Conservation (phyloP, 53 echinoderm and acorn worm genomes). For the Antedon mediterranea region DNA sequence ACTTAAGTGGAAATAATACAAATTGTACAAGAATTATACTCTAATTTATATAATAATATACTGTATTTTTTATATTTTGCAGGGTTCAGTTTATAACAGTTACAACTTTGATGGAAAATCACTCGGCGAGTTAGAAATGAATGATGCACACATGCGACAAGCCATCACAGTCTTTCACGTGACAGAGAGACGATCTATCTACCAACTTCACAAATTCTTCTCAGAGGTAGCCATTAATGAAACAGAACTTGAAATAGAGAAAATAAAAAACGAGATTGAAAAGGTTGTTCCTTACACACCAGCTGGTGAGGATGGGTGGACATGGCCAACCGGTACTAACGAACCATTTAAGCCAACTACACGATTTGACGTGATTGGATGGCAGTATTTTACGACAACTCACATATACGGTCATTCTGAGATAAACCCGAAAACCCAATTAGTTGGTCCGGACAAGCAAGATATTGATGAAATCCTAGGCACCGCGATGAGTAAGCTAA, state of each 20-base stretch:
- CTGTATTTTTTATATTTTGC: background rate
- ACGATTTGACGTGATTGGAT: constrained; percentile 72
- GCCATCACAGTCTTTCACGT: constrained; percentile 74
- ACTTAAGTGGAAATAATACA: too few species aligned
- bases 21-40: background rate
- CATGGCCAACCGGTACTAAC: constrained; percentile 74
- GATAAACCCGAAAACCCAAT: constrained; percentile 53
- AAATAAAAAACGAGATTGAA: constrained; percentile 48
- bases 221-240: constrained; percentile 54
- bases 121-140: constrained; percentile 39
- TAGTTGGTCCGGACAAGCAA: constrained; percentile 72
- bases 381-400: constrained; percentile 97
- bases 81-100: constrained; percentile 64
- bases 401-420: constrained; percentile 66
- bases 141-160: constrained; percentile 42
- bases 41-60: background rate
- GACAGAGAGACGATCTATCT: constrained; percentile 69
- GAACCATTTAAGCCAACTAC: constrained; percentile 61
- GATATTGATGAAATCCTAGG: constrained; percentile 90
- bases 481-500: constrained; percentile 68
- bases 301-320: constrained; percentile 50
- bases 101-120: constrained; percentile 81
- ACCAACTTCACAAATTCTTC: constrained; percentile 82
- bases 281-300: constrained; percentile 45
- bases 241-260: constrained; percentile 46